phyloP scores from a whole-genome alignment of 1,140 invertebrate genomes.

The Drosophila punjabiensis region DNA sequence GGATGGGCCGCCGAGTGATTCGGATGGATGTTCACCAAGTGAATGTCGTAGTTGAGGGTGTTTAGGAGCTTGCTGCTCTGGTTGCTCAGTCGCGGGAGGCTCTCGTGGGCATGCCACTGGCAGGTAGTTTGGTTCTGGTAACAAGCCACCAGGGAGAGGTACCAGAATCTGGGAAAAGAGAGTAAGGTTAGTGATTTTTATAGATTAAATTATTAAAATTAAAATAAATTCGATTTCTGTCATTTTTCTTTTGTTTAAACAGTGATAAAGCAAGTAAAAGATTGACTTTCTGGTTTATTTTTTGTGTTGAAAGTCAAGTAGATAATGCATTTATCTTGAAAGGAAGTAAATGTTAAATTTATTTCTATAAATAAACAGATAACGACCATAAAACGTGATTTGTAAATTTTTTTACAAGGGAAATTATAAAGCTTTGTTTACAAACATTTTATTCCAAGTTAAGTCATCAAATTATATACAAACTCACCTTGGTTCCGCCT shows the following conservation, averaged over 20 bases:
- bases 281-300: too few relatives aligned
- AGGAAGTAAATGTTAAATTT: not conserved
- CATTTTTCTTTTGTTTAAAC: not conserved
- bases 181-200: not conserved
- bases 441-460: not conserved
- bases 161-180: conserved; percentile 93
- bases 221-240: fast-evolving
- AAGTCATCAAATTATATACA: not conserved
- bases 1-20: conserved; percentile 93
- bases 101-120: conserved; percentile 92
- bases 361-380: not conserved
- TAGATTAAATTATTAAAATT: too few relatives aligned
- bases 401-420: not conserved
- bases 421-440: not conserved
- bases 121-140: conserved; percentile 92
- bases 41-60: conserved; percentile 95
- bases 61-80: conserved; percentile 73
- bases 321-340: conserved; percentile 6
- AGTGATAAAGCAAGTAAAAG: not conserved
- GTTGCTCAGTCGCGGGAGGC: conserved; percentile 63
- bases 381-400: not conserved
- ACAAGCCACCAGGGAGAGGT: conserved; percentile 97
- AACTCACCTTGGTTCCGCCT: conserved; percentile 93
- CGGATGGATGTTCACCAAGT: conserved; percentile 98
- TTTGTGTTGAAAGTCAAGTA: not conserved